A percentile compares a stretch with the other conserved stretches of the same genome.
phyloP scores from a whole-genome alignment of 1,140 invertebrate species.

The Cyclargus thomasi region DNA sequence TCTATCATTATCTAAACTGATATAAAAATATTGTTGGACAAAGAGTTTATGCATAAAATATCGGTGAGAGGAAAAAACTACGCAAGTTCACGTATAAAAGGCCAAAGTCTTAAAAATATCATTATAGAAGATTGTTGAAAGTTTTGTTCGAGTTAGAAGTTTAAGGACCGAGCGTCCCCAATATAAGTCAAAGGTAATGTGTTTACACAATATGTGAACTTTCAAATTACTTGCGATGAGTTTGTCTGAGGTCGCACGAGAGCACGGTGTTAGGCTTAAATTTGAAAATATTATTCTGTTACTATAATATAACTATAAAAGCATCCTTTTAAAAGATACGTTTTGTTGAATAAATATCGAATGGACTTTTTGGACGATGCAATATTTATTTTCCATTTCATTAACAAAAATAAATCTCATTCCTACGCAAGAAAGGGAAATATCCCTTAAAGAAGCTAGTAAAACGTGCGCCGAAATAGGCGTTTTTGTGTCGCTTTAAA shows the following conservation, averaged over 20 bases:
- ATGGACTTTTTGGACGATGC: not conserved
- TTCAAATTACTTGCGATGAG: slow-evolving; percentile 5
- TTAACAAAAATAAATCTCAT: slow-evolving; percentile 8
- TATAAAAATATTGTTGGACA: not conserved
- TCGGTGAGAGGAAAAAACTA: not conserved
- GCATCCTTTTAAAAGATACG: not conserved
- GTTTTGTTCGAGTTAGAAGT: slow-evolving; percentile 12
- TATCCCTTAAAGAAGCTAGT: slow-evolving; percentile 6
- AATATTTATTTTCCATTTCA: slow-evolving; percentile 8
- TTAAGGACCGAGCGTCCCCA: not conserved
- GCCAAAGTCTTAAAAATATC: slow-evolving; percentile 9
- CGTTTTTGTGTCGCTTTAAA: slow-evolving; percentile 12
- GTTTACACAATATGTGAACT: slow-evolving; percentile 12
- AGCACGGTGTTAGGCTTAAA: not conserved
- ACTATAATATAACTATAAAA: not conserved
- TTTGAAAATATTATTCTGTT: not conserved
- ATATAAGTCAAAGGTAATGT: slow-evolving; percentile 6
- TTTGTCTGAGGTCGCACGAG: not conserved
- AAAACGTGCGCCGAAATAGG: slow-evolving; percentile 3
- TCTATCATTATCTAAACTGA: not conserved
- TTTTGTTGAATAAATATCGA: not conserved
- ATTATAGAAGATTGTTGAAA: slow-evolving; percentile 9
- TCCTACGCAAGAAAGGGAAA: not conserved
- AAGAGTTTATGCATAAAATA: not conserved
- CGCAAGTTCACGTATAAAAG: not conserved